Evolutionary conservation across 2,113 vertebrate genomes (phyloP), one percentile per base, ranked within the genome.

Genomic region (Chiloscyllium plagiosum): DNA sequence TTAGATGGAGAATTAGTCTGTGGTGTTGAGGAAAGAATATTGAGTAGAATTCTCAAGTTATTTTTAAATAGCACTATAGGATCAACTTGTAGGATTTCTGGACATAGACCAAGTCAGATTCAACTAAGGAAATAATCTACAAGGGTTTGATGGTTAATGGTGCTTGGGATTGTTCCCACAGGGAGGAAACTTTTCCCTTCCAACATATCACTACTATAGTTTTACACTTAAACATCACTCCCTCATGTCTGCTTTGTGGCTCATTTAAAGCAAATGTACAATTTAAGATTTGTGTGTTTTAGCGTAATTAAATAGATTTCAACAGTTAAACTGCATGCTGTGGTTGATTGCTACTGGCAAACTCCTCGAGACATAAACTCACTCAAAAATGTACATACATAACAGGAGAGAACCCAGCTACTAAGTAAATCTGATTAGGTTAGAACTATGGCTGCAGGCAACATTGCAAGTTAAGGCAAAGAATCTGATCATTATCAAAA

Each of bases 401-500:
- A 47, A 87, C 22, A 29, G 86, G 22, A 56, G 8, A 89, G 86
- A 52, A 56, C 50, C 50, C 12, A 89, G 24, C 42, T 42, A 83
- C 80, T 83, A 29, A 89, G 86, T 50, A 52, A 56, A 89, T 89
- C 86, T 89, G 50, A 89, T 89, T 56, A 50, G 26, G 80, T 22
- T 47, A 15, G 86, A 89, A 89, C 47, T 89, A 89, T 89, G 86
- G 50, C 86, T 89, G 22, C 12, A 89, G 86, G 86, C 86, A 89
- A 89, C 29, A 26, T 47, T 52, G 86, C 86, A 89, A 89, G 86
- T 89, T 89, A 56, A 56, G 86, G 86, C 86, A 52, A 52, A 89
- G 86, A 89, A 89, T 29, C 8, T 56, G 86, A 89, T 89, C 24
- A 26, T 50, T 89, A 89, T 89, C 47, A 89, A 56, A 12, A 56